Evolutionary conservation across 2,113 vertebrate genomes (phyloP).

Genomic region (Melozone crissalis): DNA sequence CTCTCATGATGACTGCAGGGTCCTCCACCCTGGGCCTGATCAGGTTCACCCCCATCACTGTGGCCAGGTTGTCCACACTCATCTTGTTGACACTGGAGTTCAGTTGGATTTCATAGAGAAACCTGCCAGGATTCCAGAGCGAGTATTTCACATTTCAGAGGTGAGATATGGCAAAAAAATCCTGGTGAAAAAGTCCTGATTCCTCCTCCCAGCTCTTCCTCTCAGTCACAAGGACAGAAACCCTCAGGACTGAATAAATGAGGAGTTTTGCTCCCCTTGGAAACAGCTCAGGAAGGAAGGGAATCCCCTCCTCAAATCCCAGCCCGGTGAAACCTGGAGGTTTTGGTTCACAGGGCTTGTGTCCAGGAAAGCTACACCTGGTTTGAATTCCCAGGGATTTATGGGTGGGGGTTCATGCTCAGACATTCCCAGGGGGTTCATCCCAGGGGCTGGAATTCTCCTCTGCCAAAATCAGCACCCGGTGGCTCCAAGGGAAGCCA

Average conservation of each 20-base stretch:
- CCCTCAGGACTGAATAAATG: not conserved
- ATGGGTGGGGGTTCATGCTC: not conserved
- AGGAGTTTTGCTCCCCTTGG: not conserved
- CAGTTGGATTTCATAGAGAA: conserved; percentile 90
- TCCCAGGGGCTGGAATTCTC: not conserved
- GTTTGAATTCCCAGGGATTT: not conserved
- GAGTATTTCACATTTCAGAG: not conserved
- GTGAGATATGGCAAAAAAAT: not conserved
- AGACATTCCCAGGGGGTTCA: not conserved
- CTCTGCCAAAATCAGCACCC: not conserved
- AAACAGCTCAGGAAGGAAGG: not conserved
- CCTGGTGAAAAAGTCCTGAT: not conserved
- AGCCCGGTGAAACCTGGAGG: not conserved
- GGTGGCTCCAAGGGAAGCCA: not conserved
- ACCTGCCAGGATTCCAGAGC: conserved; percentile 72
- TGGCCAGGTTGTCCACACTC: conserved; percentile 96
- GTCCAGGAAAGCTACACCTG: not conserved
- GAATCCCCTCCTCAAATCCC: not conserved
- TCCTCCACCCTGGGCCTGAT: conserved; percentile 91
- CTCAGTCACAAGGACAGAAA: not conserved
- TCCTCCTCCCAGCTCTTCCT: not conserved
- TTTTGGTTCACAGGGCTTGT: not conserved
- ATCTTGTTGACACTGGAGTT: conserved; percentile 92
- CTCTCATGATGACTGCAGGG: conserved; percentile 92
- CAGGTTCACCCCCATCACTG: conserved; percentile 95